Conservation (phyloP, 2,888 invertebrate species). For the Cephus sareptanus region DNA sequence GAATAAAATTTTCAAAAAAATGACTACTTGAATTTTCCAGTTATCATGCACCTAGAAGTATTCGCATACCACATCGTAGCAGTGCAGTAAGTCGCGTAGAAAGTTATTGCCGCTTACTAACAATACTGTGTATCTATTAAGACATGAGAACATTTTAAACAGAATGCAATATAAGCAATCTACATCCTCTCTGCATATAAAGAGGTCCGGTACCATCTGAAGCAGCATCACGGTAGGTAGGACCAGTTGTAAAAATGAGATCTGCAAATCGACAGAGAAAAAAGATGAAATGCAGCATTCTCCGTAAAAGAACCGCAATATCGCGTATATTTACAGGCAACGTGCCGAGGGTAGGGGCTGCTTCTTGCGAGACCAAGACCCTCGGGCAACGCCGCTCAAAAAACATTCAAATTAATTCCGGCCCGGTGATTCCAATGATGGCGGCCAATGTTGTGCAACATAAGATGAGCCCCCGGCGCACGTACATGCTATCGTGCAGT, state of each 20-base stretch:
- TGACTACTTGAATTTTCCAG: background rate
- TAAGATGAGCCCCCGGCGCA: constrained; percentile 40
- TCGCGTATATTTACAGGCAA: constrained; percentile 55
- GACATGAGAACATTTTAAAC: background rate
- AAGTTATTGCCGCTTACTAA: background rate
- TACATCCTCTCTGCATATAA: background rate
- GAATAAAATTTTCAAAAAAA: too few relatives aligned
- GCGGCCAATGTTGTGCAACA: constrained; percentile 58
- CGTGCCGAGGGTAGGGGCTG: constrained; percentile 29
- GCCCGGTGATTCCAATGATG: constrained; percentile 57
- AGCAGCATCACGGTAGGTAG: background rate
- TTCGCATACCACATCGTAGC: background rate
- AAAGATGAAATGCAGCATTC: constrained; percentile 21
- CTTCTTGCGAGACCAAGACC: constrained; percentile 50
- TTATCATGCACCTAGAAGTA: background rate
- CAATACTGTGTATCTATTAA: background rate
- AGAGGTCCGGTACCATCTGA: background rate
- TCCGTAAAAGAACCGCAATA: constrained; percentile 39
- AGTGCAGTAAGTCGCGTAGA: background rate
- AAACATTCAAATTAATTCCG: constrained; percentile 64
- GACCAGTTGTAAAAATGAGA: background rate
- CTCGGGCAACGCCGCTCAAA: constrained; percentile 50
- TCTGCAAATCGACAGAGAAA: background rate
- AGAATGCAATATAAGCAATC: background rate
- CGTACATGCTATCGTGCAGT: background rate